phyloP scores from a whole-genome alignment of 2,888 invertebrate species.

The Dryomyza anilis region DNA sequence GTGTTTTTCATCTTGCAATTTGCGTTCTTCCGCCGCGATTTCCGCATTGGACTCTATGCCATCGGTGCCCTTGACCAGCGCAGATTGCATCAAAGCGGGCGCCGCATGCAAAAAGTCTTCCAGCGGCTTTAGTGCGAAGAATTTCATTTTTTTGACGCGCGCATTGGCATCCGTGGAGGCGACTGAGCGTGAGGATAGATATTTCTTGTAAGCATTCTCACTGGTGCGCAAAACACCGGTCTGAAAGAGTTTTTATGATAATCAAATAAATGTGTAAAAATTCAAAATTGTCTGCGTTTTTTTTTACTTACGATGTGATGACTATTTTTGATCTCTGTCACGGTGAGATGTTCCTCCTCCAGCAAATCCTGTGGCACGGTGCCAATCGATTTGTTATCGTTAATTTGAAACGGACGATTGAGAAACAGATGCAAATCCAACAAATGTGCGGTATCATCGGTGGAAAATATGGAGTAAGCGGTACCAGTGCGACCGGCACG shows the following conservation, averaged over 20 bases:
- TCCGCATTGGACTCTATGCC: constrained; percentile 65
- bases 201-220: constrained; percentile 89
- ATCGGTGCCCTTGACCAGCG: constrained; percentile 40
- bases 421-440: constrained; percentile 95
- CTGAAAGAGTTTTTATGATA: constrained; percentile 56
- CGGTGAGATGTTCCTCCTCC: constrained; percentile 81
- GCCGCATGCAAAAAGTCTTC: constrained; percentile 52
- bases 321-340: constrained; percentile 76
- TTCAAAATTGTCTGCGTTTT: background rate
- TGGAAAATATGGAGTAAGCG: constrained; percentile 87
- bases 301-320: constrained; percentile 74
- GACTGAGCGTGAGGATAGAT: constrained; percentile 82
- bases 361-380: constrained; percentile 78
- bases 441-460: constrained; percentile 90
- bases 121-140: constrained; percentile 65
- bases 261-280: background rate
- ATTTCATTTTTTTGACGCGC: constrained; percentile 78
- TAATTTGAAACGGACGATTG: constrained; percentile 70
- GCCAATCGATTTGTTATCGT: constrained; percentile 64
- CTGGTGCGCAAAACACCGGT: constrained; percentile 73
- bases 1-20: constrained; percentile 53
- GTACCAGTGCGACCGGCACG: constrained; percentile 91
- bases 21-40: constrained; percentile 47
- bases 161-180: constrained; percentile 90
- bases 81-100: constrained; percentile 60